Conservation (phyloP, 2,797 vertebrate genomes). For the Podargus strigoides region DNA sequence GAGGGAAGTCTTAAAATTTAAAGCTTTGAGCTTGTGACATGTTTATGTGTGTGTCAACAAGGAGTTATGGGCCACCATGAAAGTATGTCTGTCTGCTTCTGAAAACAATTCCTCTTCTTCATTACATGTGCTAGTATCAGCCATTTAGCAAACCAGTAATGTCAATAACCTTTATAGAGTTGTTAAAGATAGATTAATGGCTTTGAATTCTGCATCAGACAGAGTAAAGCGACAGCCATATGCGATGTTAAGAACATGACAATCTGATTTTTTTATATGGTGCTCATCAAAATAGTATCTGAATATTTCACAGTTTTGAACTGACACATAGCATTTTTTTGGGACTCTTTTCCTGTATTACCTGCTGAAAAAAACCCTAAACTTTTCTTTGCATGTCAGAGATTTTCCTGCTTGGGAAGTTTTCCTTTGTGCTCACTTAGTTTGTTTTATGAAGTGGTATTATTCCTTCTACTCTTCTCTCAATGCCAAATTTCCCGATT, state of each 20-base stretch:
- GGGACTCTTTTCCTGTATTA: background rate
- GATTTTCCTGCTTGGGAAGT: background rate
- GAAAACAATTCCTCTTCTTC: slow-evolving; percentile 8
- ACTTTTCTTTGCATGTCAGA: background rate
- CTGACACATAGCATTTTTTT: background rate
- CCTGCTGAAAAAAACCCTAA: background rate
- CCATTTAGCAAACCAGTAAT: background rate
- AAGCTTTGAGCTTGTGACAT: background rate
- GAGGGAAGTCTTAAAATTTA: background rate
- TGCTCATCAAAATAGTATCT: background rate
- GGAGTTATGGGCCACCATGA: background rate
- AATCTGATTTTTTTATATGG: background rate
- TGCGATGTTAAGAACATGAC: background rate
- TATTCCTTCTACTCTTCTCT: background rate
- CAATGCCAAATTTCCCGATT: background rate
- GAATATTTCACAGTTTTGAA: background rate
- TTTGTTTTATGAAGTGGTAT: slow-evolving; percentile 26
- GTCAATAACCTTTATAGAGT: background rate
- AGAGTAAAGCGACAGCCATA: background rate
- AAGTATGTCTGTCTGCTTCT: background rate
- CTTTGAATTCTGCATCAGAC: background rate
- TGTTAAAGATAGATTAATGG: background rate
- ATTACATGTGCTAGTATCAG: background rate
- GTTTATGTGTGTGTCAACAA: slow-evolving; percentile 16
- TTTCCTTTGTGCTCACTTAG: background rate